Evolutionary conservation across 1,140 invertebrate species (phyloP), one percentile per base, ranked within the genome.

Genomic region (Whitmania pigra): DNA sequence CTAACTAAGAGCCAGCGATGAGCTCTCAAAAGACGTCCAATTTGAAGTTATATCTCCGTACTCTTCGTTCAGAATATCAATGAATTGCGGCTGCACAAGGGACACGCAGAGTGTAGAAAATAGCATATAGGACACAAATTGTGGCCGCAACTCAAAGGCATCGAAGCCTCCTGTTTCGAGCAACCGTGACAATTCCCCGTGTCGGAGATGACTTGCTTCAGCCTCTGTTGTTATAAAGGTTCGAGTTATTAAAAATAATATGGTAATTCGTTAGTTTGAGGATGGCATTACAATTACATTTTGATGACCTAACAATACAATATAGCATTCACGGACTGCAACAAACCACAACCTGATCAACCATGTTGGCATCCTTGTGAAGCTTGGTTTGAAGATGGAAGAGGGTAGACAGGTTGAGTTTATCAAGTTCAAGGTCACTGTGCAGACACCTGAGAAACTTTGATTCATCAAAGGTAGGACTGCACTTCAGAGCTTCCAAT

Each of bases 361-460:
- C 29, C 22, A 63, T 63, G 3, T 63, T 63, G 22, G 29, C 22
- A 31, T 63, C 57, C 20, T 31, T 63, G 22, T 31, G 57, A 13
- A 63, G 29, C 57, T 63, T 63, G 57, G 57, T 25, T 31, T 63
- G 57, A 13, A 63, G 22, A 25, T 63, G 57, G 29, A 63, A 63
- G 57, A 63, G 57, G 6, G 57, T 63, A 0, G 57, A 22, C 57
- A 63, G 57, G 20, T n/a, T 63, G 57, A 63, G 22, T 20, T 63
- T 22, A 1, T 63, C 29, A 13, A 63, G 29, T 13, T 63, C 57
- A 11, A 31, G 29, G 29, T 63, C 57, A n/a, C 11, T 31, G 29
- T 63, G 57, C 11, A 63, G 29, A 31, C 57, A 63, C 29, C 57
- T 63, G 22, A 63, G 57, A 63, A 63, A 63, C 57, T 63, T 63